Base-by-base conservation (phyloP, 35 echinoderm and acorn worm genomes). In the Heliocidaris tuberculata region DNA sequence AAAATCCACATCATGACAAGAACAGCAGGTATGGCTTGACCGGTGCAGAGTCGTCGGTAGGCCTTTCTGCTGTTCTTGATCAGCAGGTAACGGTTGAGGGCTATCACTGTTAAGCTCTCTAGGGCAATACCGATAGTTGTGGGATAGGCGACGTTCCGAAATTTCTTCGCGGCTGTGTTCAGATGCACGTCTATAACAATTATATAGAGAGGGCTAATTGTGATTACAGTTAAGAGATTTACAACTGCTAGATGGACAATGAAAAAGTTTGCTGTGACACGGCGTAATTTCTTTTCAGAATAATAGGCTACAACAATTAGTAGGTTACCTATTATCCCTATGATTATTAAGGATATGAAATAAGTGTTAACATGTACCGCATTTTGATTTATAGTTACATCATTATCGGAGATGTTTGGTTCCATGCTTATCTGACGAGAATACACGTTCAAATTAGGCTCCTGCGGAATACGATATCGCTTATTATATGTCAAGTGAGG, bases 261-360 rank as follows among this genome's bases (percentile, higher is more conserved):
- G 91, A 93, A 93, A 48, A 93, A 12, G 91, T 93, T 93, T 24
- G 91, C 91, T 5, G 91, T 93, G 19, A 93, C 91, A 27, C 50
- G 48, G 27, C 91, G 91, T 31, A 93, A 29, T 59, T 93, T 93
- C 11, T 13, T 32, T 2, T 59, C 48, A 13, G 50, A 52, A 59
- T 4, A 27, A 59, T 59, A 93, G 8, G 91, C 91, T 2, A 93
- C 27, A 19, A 93, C 91, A 15, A 93, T 35, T 13, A 93, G 91
- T 13, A 32, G 31, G 50, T 93, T 93, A 13, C 91, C 91, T 4
- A 93, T 17, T 30, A 13, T 59, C 27, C 91, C 91, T 13, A 93
- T 31, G 10, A 42, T 24, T 49, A 93, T 93, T 13, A 93, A 48
- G 16, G 50, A 59, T 24, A 93, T 50, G 32, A 50, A 93, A 31